These are phyloP conservation scores for Carcinoscorpius rotundicauda DNA, from an alignment of 1,140 invertebrate genomes.

Conservation along the genomic window DNA sequence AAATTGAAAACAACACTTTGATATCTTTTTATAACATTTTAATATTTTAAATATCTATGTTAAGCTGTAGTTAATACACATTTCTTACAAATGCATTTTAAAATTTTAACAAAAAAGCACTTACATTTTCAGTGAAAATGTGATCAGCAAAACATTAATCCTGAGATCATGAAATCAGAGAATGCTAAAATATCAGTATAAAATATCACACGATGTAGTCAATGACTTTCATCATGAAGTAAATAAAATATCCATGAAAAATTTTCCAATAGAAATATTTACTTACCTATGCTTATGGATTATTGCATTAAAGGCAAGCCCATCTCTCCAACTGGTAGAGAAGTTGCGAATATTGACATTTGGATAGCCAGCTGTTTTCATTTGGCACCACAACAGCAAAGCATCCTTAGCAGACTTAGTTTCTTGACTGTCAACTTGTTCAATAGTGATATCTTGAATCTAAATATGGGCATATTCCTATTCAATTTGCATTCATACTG, in stretches of 20 bases:
- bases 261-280: background rate
- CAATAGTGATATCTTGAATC: slow-evolving; percentile 99
- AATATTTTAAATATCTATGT: no score
- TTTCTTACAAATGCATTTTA: no score
- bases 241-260: background rate
- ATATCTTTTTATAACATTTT: no score
- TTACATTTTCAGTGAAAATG: no score
- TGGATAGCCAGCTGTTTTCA: slow-evolving; percentile 99
- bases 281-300: slow-evolving; percentile 80
- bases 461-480: slow-evolving; percentile 29
- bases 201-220: no score
- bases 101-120: no score
- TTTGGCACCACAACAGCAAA: slow-evolving; percentile 95
- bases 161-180: no score
- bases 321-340: slow-evolving; percentile 97
- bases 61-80: no score
- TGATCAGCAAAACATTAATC: no score
- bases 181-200: no score
- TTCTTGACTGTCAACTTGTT: slow-evolving; percentile 94
- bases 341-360: slow-evolving; percentile 99
- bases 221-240: background rate
- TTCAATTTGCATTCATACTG: no score
- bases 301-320: slow-evolving; percentile 96
- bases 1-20: no score
- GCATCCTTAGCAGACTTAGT: slow-evolving; percentile 92